Evolutionary conservation across 1,140 invertebrate species (phyloP).

Genomic region (Drosophila fuyamai): DNA sequence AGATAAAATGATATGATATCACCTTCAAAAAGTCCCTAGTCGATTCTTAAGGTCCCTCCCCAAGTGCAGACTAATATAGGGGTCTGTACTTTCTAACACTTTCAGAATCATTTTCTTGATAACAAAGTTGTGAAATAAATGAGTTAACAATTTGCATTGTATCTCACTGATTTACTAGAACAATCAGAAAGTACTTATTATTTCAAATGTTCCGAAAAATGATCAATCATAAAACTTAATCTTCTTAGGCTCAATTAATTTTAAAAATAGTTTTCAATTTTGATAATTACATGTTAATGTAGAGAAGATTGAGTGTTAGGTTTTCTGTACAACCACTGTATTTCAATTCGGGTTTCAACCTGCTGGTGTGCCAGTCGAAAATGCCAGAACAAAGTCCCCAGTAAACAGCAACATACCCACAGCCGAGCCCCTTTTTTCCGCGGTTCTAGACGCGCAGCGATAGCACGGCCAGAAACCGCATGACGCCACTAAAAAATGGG

Average conservation of each 20-base stretch:
- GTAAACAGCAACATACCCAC: not conserved
- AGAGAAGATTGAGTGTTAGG: too few relatives aligned
- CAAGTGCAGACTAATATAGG: not conserved
- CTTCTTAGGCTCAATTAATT: too few relatives aligned
- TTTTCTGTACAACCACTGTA: not conserved
- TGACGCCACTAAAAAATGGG: constrained; percentile 39
- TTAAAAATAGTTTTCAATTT: not conserved
- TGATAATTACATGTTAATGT: not conserved
- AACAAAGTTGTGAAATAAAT: too few relatives aligned
- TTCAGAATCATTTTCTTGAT: too few relatives aligned
- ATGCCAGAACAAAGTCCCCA: constrained; percentile 19
- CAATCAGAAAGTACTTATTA: too few relatives aligned
- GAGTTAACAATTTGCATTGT: too few relatives aligned
- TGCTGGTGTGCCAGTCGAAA: constrained; percentile 19
- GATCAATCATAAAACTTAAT: too few relatives aligned
- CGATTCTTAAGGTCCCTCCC: not conserved
- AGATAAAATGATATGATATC: constrained; percentile 26
- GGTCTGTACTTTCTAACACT: too few relatives aligned
- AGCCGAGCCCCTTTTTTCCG: constrained; percentile 62
- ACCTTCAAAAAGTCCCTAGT: constrained; percentile 10
- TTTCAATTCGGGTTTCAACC: not conserved
- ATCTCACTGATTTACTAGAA: too few relatives aligned
- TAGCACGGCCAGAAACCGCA: constrained; percentile 30
- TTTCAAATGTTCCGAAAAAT: too few relatives aligned
- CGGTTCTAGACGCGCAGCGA: constrained; percentile 23